phyloP scores from a whole-genome alignment of 2,888 invertebrate species.

The Idaea biselata region DNA sequence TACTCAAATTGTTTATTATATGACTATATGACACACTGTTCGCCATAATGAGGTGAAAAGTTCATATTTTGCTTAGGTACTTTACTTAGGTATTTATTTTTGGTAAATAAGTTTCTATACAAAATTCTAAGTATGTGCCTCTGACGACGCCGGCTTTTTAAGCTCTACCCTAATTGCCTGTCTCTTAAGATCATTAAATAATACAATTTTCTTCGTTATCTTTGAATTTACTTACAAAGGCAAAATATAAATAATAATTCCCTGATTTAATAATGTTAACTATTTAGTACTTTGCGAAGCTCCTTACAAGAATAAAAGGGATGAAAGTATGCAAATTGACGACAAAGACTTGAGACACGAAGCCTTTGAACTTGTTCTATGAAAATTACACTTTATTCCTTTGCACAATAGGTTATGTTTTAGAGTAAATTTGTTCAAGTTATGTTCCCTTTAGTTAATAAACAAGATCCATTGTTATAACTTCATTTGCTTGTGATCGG shows the following conservation, averaged over 20 bases:
- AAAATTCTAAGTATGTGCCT: no score
- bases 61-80: no score
- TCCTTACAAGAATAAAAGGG: conserved; percentile 52
- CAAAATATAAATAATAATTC: not conserved
- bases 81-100: no score
- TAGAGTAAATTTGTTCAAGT: conserved; percentile 14
- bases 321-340: conserved; percentile 60
- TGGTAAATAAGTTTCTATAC: no score
- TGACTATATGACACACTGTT: no score
- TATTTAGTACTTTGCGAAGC: conserved; percentile 36
- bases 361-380: conserved; percentile 9
- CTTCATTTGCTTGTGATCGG: conserved; percentile 69
- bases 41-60: no score
- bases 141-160: no score
- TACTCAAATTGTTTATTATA: no score
- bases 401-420: conserved; percentile 7
- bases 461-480: conserved; percentile 64
- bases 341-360: conserved; percentile 32
- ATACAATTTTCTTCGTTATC: not conserved
- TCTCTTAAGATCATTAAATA: conserved; percentile 25
- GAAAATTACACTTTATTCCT: conserved; percentile 12
- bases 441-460: conserved; percentile 33
- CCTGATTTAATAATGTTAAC: conserved; percentile 27
- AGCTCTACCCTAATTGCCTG: conserved; percentile 14
- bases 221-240: not conserved